A percentile compares a stretch with the other conserved stretches of the same genome.
Conservation (phyloP, 2,888 invertebrate species). For the Linyphia triangularis region DNA sequence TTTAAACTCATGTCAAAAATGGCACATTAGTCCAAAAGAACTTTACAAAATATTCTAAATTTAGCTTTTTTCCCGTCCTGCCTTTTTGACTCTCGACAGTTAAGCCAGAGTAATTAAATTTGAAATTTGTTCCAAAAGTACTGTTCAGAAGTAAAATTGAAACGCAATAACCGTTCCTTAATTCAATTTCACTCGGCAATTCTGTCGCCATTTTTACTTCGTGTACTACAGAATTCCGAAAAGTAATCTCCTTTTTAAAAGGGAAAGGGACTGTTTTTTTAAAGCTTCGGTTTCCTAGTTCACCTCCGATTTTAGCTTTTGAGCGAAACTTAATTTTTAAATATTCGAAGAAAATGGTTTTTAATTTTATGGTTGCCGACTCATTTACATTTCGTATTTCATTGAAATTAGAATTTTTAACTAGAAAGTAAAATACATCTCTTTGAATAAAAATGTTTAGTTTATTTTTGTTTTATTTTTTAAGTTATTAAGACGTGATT, state of each 20-base stretch:
- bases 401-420: too few species aligned
- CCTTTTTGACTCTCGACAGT: not conserved
- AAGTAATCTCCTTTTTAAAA: not conserved
- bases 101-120: conserved; percentile 31
- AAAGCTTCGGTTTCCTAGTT: not conserved
- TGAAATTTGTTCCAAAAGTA: conserved; percentile 38
- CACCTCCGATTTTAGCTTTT: not conserved
- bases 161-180: not conserved
- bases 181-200: not conserved
- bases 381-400: too few species aligned
- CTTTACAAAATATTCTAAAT: not conserved
- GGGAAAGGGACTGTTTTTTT: not conserved
- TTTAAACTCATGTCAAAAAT: not conserved
- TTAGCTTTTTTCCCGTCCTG: not conserved
- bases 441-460: too few species aligned
- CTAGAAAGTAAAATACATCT: too few species aligned
- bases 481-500: too few species aligned
- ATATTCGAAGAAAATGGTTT: too few species aligned
- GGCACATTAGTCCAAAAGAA: not conserved
- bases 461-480: too few species aligned
- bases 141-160: conserved; percentile 3
- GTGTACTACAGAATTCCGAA: not conserved
- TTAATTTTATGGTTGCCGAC: too few species aligned
- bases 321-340: not conserved
- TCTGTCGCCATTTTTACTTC: not conserved